Percentiles rank a stretch among this genome's conserved stretches.
Conservation (phyloP, 2,888 invertebrate genomes). For the Melieria picta region DNA sequence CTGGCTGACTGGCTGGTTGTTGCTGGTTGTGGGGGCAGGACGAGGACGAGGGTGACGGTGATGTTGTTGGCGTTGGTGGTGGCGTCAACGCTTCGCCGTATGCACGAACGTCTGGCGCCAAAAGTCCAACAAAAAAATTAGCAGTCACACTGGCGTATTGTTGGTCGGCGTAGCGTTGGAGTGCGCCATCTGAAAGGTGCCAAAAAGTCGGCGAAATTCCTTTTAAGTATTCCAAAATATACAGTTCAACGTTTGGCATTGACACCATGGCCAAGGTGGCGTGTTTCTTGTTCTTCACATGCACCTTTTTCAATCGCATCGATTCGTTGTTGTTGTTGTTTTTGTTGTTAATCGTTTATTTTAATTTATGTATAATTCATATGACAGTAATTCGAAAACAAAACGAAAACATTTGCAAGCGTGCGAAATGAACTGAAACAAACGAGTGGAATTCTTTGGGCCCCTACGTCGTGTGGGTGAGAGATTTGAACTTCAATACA, state of each 20-base stretch:
- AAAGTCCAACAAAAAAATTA: background rate
- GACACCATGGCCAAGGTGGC: conserved; percentile 25
- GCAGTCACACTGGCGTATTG: background rate
- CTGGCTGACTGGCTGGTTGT: too few species aligned
- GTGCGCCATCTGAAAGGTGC: conserved; percentile 23
- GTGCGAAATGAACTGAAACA: background rate
- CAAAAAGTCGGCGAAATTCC: conserved; percentile 30
- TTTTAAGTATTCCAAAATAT: conserved; percentile 11
- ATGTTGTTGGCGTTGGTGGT: too few species aligned
- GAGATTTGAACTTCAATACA: too few species aligned
- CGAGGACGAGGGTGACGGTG: too few species aligned
- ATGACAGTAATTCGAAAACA: too few species aligned
- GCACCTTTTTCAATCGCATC: background rate
- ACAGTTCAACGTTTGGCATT: conserved; percentile 32
- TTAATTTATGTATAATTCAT: too few species aligned
- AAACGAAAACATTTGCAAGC: background rate
- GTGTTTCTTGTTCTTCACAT: background rate
- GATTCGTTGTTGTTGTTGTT: background rate
- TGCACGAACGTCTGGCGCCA: conserved; percentile 20
- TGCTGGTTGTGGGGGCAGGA: too few species aligned
- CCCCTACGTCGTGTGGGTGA: too few species aligned
- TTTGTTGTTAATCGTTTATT: background rate
- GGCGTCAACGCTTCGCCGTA: too few species aligned
- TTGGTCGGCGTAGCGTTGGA: background rate
- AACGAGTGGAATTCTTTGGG: background rate